A percentile compares a stretch with the other conserved stretches of the same genome.
These are phyloP conservation scores for Pachyrhynchus sulphureomaculatus DNA, from an alignment of 1,140 invertebrate species.

Conservation along the genomic window DNA sequence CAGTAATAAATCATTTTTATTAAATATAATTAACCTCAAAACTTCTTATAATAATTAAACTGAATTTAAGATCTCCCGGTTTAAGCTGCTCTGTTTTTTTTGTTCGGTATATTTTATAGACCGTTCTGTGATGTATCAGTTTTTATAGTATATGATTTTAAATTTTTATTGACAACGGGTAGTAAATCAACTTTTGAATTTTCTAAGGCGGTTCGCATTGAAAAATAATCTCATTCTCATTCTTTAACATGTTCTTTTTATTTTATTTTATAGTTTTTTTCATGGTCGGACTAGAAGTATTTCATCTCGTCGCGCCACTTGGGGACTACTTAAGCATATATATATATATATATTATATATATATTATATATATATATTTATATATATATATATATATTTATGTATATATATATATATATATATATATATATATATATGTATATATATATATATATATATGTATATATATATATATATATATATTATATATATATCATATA, in stretches of 20 bases:
- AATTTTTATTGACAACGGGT: slow-evolving; percentile 45
- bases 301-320: too few relatives aligned
- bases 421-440: too few relatives aligned
- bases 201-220: slow-evolving; percentile 20
- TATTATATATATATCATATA: too few relatives aligned
- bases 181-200: slow-evolving; percentile 41
- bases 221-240: slow-evolving; percentile 21
- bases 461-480: too few relatives aligned
- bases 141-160: slow-evolving; percentile 48
- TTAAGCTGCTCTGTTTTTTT: slow-evolving; percentile 12
- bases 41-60: slow-evolving; percentile 27
- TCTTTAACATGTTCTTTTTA: slow-evolving; percentile 9
- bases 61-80: slow-evolving; percentile 15
- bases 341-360: too few relatives aligned
- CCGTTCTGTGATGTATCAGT: slow-evolving; percentile 34
- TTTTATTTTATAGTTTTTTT: slow-evolving; percentile 17
- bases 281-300: too few relatives aligned
- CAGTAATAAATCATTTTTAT: slow-evolving; percentile 32
- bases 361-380: slow-evolving; percentile 6
- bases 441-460: too few relatives aligned
- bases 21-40: slow-evolving; percentile 32
- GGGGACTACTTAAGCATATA: too few relatives aligned
- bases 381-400: too few relatives aligned
- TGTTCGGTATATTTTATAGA: slow-evolving; percentile 36
- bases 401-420: too few relatives aligned